These are phyloP conservation scores for Anser brachyrhynchus DNA, from an alignment of 2,113 vertebrate genomes.

Conservation along the genomic window DNA sequence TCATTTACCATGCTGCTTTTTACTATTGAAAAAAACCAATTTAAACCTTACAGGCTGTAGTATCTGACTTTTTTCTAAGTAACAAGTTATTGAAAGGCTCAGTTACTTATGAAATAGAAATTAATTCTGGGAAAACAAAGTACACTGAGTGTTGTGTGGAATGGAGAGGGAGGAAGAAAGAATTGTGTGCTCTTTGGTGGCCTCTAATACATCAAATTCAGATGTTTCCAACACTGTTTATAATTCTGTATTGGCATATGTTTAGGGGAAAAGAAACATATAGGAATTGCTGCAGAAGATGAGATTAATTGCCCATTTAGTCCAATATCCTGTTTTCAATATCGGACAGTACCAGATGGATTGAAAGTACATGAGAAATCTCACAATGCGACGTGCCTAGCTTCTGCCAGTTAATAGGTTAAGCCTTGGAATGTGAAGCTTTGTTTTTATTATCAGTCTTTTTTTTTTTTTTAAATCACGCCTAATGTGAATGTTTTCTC, in stretches of 20 bases:
- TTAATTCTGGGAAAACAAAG: neutral
- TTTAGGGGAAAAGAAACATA: neutral
- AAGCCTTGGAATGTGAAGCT: slow-evolving; percentile 10
- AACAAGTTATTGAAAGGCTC: neutral
- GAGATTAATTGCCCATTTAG: slow-evolving; percentile 34
- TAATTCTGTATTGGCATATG: neutral
- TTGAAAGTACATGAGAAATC: slow-evolving; percentile 15
- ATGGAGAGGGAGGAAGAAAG: neutral
- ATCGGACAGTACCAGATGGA: neutral
- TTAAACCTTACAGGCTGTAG: neutral
- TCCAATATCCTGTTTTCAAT: neutral
- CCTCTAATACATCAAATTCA: slow-evolving; percentile 1
- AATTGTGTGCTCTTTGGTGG: neutral
- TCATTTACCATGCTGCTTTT: neutral
- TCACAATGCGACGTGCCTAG: neutral
- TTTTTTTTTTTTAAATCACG: neutral
- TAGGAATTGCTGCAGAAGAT: neutral
- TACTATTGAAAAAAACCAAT: neutral
- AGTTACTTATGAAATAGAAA: neutral
- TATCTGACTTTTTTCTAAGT: neutral
- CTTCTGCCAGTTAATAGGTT: neutral
- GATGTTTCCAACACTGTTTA: slow-evolving; percentile 4
- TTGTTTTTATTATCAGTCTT: neutral
- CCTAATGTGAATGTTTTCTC: slow-evolving; percentile 11
- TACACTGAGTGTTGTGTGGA: neutral